Base-by-base conservation (phyloP, 2,113 vertebrate genomes). In the Physeter macrocephalus region DNA sequence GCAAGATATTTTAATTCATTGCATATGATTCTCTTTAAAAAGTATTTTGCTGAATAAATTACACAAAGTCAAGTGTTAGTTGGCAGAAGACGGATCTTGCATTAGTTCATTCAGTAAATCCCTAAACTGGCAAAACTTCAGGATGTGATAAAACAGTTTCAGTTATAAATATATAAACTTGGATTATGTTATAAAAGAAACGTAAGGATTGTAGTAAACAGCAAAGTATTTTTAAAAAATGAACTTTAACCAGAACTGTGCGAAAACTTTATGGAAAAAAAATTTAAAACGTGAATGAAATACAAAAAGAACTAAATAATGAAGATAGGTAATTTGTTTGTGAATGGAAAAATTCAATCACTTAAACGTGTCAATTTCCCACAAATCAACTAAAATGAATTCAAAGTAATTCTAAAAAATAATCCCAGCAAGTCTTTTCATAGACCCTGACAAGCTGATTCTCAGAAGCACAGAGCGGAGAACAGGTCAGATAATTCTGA, bases 31-130 rank as follows among this genome's bases (percentile, higher is more conserved):
- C 54, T 93, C 80, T 96, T 71, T 57, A 81, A 67, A 96, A 85
- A 81, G 72, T 72, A 62, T 87, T 80, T 92, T 81, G 62, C 61
- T 90, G 93, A 93, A 84, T 95, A 95, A 95, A 90, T 93, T 97
- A 97, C 90, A 78, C 84, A 96, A 84, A 95, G 57, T 49, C 59
- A 93, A 91, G 64, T 31, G 25, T 62, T 39, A 85, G 82, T 49
- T 92, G 72, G 92, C 75, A 83, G 94, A 84, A 96, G 74, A 71
- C 88, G 20, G 59, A 91, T 86, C 91, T 82, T 66, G 23, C 72
- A 66, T 80, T 88, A 69, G 57, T 88, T 95, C 92, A 95, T 90
- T 71, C 43, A 77, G 93, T 92, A 95, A 96, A 96, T 94, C 62
- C n/a, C 43, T 41, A 86, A 66, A 41, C 7, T 97, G 97, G 94